A percentile compares a stretch with the other conserved stretches of the same genome.
These are phyloP conservation scores for Lepetodrilus schrolli DNA, from an alignment of 2,888 invertebrate genomes.

Conservation along the genomic window DNA sequence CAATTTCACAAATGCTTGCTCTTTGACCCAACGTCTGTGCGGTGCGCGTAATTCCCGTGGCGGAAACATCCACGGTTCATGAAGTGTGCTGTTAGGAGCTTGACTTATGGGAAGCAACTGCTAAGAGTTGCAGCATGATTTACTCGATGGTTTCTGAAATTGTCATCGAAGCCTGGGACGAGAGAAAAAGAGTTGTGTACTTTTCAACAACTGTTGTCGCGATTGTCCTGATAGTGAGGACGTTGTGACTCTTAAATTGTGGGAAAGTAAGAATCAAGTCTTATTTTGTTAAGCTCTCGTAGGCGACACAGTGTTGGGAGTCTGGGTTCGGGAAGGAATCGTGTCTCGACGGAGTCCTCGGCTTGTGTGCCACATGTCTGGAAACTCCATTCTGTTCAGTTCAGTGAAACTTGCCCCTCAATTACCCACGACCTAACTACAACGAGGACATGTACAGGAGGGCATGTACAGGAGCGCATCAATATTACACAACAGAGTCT, in stretches of 20 bases:
- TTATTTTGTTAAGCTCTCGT: not conserved
- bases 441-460: too few species aligned
- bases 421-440: too few species aligned
- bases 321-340: not conserved
- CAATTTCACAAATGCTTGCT: constrained; percentile 2
- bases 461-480: too few species aligned
- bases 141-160: constrained; percentile 27
- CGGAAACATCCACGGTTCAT: constrained; percentile 24
- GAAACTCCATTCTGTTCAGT: too few species aligned
- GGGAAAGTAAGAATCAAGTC: not conserved
- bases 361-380: too few species aligned
- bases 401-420: too few species aligned
- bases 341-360: not conserved
- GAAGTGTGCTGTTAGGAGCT: constrained; percentile 4
- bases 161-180: not conserved
- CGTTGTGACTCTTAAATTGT: not conserved
- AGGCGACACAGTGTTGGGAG: constrained; percentile 1
- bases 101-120: constrained; percentile 34
- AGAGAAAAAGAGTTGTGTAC: constrained; percentile 18
- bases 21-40: constrained; percentile 3
- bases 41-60: not conserved
- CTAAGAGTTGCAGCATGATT: constrained; percentile 5
- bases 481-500: too few species aligned
- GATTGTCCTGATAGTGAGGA: constrained; percentile 3
- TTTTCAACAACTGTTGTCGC: constrained; percentile 23